Base-by-base conservation (phyloP, 2,113 vertebrate species). In the Triplophysa rosa region DNA sequence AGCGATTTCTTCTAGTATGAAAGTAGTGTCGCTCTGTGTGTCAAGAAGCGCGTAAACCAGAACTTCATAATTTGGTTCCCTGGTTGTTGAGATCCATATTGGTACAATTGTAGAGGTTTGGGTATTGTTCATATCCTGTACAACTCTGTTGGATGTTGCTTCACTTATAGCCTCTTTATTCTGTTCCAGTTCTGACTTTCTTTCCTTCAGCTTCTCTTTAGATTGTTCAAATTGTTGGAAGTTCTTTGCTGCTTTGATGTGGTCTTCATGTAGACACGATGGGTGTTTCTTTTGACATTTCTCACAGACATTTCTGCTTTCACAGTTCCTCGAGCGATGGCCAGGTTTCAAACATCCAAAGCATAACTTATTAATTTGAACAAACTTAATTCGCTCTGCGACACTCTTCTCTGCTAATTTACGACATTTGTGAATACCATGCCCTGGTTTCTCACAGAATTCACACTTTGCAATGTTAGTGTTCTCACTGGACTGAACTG, bases 341-440 rank as follows among this genome's bases (percentile, higher is more conserved):
- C 63, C 75, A 29, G 24, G 3, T 19, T 14, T 67, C 1, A 67
- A 29, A 17, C 77, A 71, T 21, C 77, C 78, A 71, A 79, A 79
- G 54, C 58, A 79, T 16, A 63, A 26, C n/a, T 17, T 42, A 2
- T 37, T 77, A 1, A 9, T 29, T 65, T 47, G 54, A 12, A 79
- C 45, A 54, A 72, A 79, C 26, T 79, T 80, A 23, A 71, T 47
- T 40, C 26, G 11, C 33, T 80, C 67, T 21, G 40, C 2, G 13
- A 70, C 52, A 12, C 42, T 8, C 1, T 65, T 72, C 12, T 40
- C 59, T 14, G 54, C 71, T 19, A 64, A 79, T 7, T 12, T 64
- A 16, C 12, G 8, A 65, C 58, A 79, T 37, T 5, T 49, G n/a
- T 79, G 59, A 71, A 71, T 63, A 3, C 1, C 17, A 42, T 79